Evolutionary conservation across 2,113 vertebrate species (phyloP).

Genomic region (Rhodinocichla rosea): DNA sequence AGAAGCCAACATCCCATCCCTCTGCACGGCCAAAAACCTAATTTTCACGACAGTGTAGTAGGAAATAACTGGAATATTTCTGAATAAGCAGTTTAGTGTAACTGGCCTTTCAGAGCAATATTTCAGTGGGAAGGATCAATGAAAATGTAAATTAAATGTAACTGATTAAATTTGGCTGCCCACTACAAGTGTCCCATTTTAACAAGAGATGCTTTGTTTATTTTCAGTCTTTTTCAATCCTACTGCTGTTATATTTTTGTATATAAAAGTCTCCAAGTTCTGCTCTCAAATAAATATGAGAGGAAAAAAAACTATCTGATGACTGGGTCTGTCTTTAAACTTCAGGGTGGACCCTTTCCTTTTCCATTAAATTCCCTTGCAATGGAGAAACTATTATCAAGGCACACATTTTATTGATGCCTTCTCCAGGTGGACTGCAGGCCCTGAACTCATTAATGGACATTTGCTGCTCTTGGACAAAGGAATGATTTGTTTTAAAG

Average conservation of each 20-base stretch:
- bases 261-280: neutral
- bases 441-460: neutral
- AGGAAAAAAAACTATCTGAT: neutral
- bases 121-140: slow-evolving; percentile 49
- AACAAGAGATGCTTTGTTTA: slow-evolving; percentile 56
- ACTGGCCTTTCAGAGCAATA: slow-evolving; percentile 21
- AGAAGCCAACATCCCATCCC: slow-evolving; percentile 33
- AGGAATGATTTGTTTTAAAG: slow-evolving; percentile 37
- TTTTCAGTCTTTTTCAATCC: slow-evolving; percentile 13
- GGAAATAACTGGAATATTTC: slow-evolving; percentile 57
- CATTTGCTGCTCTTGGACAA: neutral
- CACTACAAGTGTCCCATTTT: neutral
- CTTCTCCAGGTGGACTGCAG: slow-evolving; percentile 56
- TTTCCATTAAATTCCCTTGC: slow-evolving; percentile 9
- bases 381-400: slow-evolving; percentile 33
- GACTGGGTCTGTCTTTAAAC: neutral
- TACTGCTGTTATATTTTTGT: slow-evolving; percentile 16
- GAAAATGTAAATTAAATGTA: slow-evolving; percentile 47
- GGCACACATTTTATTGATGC: slow-evolving; percentile 8
- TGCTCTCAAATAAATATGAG: neutral
- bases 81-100: slow-evolving; percentile 48
- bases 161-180: slow-evolving; percentile 29
- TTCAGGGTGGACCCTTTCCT: neutral
- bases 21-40: neutral
- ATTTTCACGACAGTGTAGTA: slow-evolving; percentile 43